phyloP scores from a whole-genome alignment of 2,113 vertebrate genomes.

The Ginglymostoma cirratum region DNA sequence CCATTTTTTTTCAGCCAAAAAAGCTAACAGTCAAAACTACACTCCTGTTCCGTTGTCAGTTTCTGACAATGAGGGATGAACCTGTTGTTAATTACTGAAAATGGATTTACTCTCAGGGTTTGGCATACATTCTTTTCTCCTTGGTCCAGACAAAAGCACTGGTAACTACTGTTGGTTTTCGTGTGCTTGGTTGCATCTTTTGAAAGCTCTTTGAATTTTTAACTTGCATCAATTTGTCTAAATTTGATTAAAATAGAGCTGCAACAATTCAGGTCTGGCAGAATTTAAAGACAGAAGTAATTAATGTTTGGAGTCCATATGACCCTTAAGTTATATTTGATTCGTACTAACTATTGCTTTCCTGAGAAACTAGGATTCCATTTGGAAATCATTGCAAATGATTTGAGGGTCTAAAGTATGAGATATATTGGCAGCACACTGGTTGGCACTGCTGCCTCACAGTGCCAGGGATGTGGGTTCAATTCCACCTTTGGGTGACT shows the following conservation, averaged over 20 bases:
- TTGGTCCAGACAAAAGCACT: not conserved
- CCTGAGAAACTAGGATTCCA: not conserved
- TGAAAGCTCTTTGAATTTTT: constrained; percentile 1
- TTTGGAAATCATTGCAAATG: not conserved
- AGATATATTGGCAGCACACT: not conserved
- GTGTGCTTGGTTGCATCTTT: not conserved
- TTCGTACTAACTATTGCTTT: not conserved
- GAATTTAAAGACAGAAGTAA: too few species aligned
- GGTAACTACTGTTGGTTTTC: not conserved
- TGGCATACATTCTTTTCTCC: not conserved
- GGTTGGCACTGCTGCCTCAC: too few species aligned
- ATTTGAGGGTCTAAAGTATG: not conserved
- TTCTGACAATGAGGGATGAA: not conserved
- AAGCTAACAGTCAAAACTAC: not conserved
- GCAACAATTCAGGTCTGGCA: too few species aligned
- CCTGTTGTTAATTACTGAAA: not conserved
- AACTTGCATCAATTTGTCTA: not conserved
- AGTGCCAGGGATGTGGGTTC: too few species aligned
- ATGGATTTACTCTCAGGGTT: not conserved
- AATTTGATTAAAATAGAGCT: not conserved
- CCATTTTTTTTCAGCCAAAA: not conserved
- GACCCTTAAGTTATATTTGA: not conserved
- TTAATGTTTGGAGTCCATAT: too few species aligned
- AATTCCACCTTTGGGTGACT: too few species aligned
- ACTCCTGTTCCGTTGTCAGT: not conserved